Percentiles rank a stretch among this genome's conserved stretches.
Evolutionary conservation across 2,797 vertebrate species (phyloP).

Genomic region (Pangasius larnaudii): DNA sequence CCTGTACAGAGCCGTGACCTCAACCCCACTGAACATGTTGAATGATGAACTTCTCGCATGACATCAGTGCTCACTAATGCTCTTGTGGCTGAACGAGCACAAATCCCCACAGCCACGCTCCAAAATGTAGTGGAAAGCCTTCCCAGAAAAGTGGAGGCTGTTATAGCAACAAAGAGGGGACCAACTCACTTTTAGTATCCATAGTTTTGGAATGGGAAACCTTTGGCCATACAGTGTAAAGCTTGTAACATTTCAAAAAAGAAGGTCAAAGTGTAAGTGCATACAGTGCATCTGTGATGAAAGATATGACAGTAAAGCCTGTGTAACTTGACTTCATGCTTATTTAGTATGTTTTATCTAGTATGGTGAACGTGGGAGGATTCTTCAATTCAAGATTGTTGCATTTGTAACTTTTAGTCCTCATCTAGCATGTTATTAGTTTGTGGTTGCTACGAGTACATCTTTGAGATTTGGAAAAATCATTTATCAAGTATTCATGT

Average conservation of each 20-base stretch:
- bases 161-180: not conserved
- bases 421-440: not conserved
- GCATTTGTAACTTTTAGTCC: not conserved
- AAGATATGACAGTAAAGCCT: not conserved
- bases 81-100: not conserved
- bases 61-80: not conserved
- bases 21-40: not conserved
- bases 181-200: not conserved
- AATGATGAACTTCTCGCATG: not conserved
- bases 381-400: not conserved
- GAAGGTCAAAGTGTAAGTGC: not conserved
- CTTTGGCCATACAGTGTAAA: not conserved
- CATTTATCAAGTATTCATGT: not conserved
- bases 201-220: not conserved
- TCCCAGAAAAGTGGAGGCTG: not conserved
- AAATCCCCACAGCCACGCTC: not conserved
- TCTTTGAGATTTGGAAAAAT: not conserved
- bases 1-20: too few relatives aligned
- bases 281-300: not conserved
- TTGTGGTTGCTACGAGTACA: not conserved
- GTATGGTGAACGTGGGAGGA: not conserved
- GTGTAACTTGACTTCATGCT: not conserved
- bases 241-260: not conserved
- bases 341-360: not conserved
- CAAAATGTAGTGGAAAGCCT: not conserved